These are phyloP conservation scores for Eristalinus aeneus DNA, from an alignment of 2,888 invertebrate genomes.

Conservation along the genomic window DNA sequence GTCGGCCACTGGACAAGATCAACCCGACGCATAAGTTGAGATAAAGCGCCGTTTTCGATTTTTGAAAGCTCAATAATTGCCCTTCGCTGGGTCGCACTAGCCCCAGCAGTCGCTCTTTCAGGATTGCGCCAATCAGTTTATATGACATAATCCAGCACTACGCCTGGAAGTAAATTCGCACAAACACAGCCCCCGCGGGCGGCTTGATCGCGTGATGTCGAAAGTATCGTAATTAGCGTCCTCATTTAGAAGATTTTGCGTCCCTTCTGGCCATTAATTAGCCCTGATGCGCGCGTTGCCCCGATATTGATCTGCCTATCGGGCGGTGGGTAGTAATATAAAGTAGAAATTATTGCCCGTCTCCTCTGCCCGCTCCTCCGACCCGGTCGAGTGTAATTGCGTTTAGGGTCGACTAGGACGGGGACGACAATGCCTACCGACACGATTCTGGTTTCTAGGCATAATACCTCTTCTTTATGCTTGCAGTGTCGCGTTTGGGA, in stretches of 20 bases:
- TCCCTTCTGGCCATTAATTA: constrained; percentile 35
- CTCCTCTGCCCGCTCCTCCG: not conserved
- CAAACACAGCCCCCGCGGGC: not conserved
- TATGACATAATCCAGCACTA: constrained; percentile 58
- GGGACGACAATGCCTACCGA: not conserved
- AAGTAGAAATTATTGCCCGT: constrained; percentile 9
- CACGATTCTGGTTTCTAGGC: constrained; percentile 3
- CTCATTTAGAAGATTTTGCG: constrained; percentile 10
- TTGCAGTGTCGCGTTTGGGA: not conserved
- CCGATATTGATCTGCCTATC: constrained; percentile 3
- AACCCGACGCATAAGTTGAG: constrained; percentile 58
- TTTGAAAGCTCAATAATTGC: constrained; percentile 56
- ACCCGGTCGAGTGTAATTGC: constrained; percentile 14
- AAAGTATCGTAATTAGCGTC: constrained; percentile 27
- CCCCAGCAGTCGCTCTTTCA: not conserved
- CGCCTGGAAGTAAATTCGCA: not conserved
- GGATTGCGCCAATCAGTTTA: not conserved
- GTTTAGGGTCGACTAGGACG: constrained; percentile 26
- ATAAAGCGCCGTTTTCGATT: constrained; percentile 44
- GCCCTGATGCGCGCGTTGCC: constrained; percentile 25
- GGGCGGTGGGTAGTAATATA: constrained; percentile 4
- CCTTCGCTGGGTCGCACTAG: constrained; percentile 14
- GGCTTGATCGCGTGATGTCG: not conserved
- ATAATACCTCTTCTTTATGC: not conserved
- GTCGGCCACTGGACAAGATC: constrained; percentile 23